Evolutionary conservation across 2,888 invertebrate genomes (phyloP), one percentile per base, ranked within the genome.

Genomic region (Aromia moschata): DNA sequence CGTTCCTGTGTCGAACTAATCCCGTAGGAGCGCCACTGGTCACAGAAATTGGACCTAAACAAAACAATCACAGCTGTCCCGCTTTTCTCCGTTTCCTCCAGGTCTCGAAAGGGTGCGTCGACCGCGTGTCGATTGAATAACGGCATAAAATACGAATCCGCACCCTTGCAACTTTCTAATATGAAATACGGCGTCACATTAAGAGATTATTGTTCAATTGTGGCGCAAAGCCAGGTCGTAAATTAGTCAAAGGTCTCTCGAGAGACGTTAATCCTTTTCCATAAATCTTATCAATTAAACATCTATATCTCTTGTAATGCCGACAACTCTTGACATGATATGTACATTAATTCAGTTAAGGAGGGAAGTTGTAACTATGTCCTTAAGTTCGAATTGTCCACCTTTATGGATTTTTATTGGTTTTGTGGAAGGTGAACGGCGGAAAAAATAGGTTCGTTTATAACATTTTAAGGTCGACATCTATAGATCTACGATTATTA

Each of bases 271-370:
- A 56, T 56, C 56, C 56, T 40, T 46, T 36, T 40, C 41, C 41
- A 54, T 58, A 58, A 58, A 58, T 58, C 54, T 54, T 41, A 17
- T 37, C 46, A 58, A 53, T 58, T 58, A 53, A n/a, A 57, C 31
- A 40, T 51, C 20, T 15, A n/a, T 33, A 10, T 11, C 14, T n/a
- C 20, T 44, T 15, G 14, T 45, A 30, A 30, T 14, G 11, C 44
- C 10, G 11, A 18, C 44, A 18, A 14, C 15, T 18, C 43, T 17
- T 11, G 47, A 36, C n/a, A 12, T 33, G 53, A 54, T 44, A 54
- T 44, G 44, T 54, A 44, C 44, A 36, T 54, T 54, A 43, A 30
- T 25, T 25, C n/a, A n/a, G n/a, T n/a, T n/a, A n/a, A n/a, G n/a
- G 36, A 46, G 15, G 55, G 55, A 46, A 55, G 38, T 46, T 37